These are phyloP conservation scores for Ellobius talpinus DNA, from an alignment of 2,113 vertebrate species.

Conservation along the genomic window DNA sequence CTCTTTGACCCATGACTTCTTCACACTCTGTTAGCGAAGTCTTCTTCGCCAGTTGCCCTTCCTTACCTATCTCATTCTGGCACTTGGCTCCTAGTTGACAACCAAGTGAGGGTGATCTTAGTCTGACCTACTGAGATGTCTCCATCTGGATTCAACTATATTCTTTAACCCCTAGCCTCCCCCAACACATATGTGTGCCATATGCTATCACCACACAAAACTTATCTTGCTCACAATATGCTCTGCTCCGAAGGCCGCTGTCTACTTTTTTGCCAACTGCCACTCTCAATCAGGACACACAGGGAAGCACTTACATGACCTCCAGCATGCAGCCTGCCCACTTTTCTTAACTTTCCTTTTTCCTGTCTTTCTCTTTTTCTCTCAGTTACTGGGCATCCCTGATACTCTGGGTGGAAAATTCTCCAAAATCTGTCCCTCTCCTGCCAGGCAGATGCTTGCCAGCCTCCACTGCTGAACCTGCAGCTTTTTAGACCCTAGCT, in stretches of 20 bases:
- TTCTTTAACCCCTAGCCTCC: not conserved
- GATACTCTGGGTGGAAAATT: not conserved
- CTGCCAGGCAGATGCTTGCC: not conserved
- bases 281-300: constrained; percentile 8
- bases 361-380: not conserved
- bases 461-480: not conserved
- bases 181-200: not conserved
- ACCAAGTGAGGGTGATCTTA: not conserved
- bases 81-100: not conserved
- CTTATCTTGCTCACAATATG: not conserved
- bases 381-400: not conserved
- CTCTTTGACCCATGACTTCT: not conserved
- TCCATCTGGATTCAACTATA: not conserved
- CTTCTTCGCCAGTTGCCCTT: not conserved
- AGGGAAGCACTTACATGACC: not conserved
- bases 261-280: not conserved
- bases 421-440: not conserved
- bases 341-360: not conserved
- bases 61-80: not conserved
- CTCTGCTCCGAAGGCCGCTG: not conserved
- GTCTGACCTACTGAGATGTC: not conserved
- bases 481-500: not conserved
- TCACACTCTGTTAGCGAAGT: rapidly evolving
- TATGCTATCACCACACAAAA: not conserved
- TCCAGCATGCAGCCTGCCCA: not conserved